Evolutionary conservation across 1,140 invertebrate species (phyloP).

Genomic region (Glossosoma conforme): DNA sequence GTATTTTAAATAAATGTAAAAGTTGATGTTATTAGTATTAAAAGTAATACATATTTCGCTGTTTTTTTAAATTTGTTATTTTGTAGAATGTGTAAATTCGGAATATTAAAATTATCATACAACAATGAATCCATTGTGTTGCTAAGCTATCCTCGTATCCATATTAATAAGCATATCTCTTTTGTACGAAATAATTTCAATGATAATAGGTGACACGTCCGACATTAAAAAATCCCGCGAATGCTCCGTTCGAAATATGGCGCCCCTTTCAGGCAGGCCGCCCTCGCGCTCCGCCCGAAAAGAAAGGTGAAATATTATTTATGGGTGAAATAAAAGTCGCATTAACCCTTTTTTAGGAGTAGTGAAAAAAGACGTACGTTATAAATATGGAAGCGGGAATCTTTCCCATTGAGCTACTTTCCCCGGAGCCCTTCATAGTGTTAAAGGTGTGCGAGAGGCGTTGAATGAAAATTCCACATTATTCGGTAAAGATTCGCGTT

Average conservation of each 20-base stretch:
- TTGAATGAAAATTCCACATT: slow-evolving; percentile 4
- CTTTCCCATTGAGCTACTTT: background rate
- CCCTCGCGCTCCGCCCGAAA: background rate
- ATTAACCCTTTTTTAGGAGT: slow-evolving; percentile 15
- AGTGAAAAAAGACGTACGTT: background rate
- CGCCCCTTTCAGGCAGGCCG: background rate
- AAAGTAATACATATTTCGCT: no score
- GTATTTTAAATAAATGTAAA: no score
- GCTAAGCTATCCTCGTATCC: no score
- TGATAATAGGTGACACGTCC: no score
- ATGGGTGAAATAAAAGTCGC: slow-evolving; percentile 23
- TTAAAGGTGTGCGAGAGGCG: background rate
- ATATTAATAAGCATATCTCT: no score
- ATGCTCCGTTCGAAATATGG: slow-evolving; percentile 1
- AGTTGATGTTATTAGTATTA: no score
- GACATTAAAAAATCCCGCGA: no score
- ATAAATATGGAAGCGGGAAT: background rate
- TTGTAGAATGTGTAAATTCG: no score
- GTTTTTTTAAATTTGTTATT: no score
- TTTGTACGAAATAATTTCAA: no score
- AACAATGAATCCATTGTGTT: no score
- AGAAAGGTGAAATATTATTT: slow-evolving; percentile 23
- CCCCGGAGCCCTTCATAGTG: background rate
- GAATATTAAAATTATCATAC: no score
- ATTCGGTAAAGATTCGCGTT: background rate